phyloP scores from a whole-genome alignment of 1,140 invertebrate genomes.

The Chionoecetes opilio region DNA sequence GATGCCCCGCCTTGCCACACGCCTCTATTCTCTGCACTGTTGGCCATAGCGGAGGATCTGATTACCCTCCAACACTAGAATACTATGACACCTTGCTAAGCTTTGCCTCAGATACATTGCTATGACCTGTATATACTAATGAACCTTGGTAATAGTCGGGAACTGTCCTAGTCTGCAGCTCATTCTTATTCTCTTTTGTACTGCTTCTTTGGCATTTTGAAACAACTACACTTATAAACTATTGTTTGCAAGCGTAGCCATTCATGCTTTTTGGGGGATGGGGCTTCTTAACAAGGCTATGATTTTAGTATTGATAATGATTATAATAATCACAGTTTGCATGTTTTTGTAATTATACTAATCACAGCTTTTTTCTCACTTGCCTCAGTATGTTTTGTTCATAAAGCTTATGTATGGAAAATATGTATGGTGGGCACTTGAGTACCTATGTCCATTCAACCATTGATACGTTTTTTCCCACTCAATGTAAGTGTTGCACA shows the following conservation, averaged over 20 bases:
- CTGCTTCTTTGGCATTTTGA: slow-evolving; percentile 32
- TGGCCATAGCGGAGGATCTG: slow-evolving; percentile 38
- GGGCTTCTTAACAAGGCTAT: neutral
- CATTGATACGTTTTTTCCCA: too few relatives aligned
- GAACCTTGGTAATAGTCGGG: neutral
- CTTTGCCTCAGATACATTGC: neutral
- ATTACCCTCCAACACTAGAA: neutral
- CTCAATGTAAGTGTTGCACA: neutral
- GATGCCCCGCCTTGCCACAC: slow-evolving; percentile 64
- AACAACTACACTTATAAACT: neutral
- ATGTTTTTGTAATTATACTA: neutral
- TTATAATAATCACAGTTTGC: neutral
- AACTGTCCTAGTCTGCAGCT: neutral
- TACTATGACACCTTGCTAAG: neutral
- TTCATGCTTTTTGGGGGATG: neutral
- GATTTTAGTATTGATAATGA: neutral
- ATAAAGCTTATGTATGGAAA: slow-evolving; percentile 34
- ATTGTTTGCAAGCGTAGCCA: slow-evolving; percentile 43
- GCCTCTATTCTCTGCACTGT: slow-evolving; percentile 59
- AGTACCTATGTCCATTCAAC: too few relatives aligned
- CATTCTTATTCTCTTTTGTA: neutral
- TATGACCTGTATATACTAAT: neutral
- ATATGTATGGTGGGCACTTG: slow-evolving; percentile 32
- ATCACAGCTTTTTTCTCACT: neutral
- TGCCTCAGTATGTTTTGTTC: slow-evolving; percentile 16